Evolutionary conservation across 2,888 invertebrate species (phyloP).

Genomic region (Quadriops clusia): DNA sequence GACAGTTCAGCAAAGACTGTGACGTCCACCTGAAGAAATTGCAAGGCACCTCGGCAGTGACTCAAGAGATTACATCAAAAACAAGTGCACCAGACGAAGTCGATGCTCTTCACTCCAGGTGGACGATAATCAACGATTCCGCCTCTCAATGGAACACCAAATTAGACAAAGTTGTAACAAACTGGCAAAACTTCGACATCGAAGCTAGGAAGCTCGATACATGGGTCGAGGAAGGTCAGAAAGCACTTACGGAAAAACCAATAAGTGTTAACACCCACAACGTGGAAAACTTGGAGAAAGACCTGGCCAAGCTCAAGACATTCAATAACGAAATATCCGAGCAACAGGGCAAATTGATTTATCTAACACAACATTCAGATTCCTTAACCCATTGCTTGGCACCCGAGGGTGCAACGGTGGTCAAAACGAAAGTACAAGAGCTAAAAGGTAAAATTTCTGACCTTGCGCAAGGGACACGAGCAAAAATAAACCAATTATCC

Average conservation of each 20-base stretch:
- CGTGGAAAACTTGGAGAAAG: conserved; percentile 62
- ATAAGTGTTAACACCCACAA: conserved; percentile 56
- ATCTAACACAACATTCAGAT: conserved; percentile 68
- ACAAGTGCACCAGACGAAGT: conserved; percentile 73
- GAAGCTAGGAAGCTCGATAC: conserved; percentile 64
- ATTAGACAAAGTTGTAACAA: conserved; percentile 62
- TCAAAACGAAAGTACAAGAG: conserved; percentile 61
- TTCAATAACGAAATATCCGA: conserved; percentile 76
- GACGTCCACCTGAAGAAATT: conserved; percentile 63
- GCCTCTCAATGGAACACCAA: conserved; percentile 68
- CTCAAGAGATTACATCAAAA: conserved; percentile 63
- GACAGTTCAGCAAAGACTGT: conserved; percentile 64
- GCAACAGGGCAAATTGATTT: conserved; percentile 72
- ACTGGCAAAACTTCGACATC: conserved; percentile 73
- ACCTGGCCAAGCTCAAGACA: conserved; percentile 63
- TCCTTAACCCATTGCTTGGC: conserved; percentile 64
- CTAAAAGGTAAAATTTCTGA: conserved; percentile 64
- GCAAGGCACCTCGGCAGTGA: conserved; percentile 59
- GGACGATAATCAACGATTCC: conserved; percentile 72
- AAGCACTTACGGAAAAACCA: conserved; percentile 45
- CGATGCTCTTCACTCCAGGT: conserved; percentile 70
- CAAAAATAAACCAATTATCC: conserved; percentile 66
- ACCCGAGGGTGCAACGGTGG: conserved; percentile 59
- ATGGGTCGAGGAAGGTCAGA: conserved; percentile 63
- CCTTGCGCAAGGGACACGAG: conserved; percentile 63